These are phyloP conservation scores for Acheta domesticus DNA, from an alignment of 2,888 invertebrate genomes.

Conservation along the genomic window DNA sequence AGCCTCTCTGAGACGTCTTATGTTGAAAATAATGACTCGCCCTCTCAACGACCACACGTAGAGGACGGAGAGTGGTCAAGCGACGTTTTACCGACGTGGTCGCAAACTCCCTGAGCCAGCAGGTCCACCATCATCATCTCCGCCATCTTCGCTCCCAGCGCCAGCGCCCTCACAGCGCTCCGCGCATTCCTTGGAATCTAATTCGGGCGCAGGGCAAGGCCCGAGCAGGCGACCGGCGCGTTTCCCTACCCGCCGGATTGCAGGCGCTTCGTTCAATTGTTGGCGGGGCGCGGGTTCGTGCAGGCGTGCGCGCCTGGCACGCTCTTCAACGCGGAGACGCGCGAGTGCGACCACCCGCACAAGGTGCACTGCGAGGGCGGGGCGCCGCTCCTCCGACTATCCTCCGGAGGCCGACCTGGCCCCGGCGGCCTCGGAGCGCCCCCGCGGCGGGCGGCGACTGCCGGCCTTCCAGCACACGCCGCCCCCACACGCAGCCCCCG, in stretches of 20 bases:
- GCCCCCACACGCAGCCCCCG: too few species aligned
- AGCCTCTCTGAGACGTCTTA: too few species aligned
- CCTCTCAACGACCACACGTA: too few species aligned
- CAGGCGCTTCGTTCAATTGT: constrained; percentile 63
- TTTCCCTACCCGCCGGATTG: constrained; percentile 61
- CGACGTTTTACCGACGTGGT: too few species aligned
- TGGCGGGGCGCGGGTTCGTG: constrained; percentile 60
- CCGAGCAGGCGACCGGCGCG: constrained; percentile 53
- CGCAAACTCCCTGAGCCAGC: too few species aligned
- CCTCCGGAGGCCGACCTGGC: background rate
- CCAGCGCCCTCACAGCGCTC: too few species aligned
- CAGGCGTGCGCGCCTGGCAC: constrained; percentile 65
- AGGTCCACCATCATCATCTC: too few species aligned
- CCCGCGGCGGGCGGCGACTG: constrained; percentile 56
- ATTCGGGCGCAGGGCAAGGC: constrained; percentile 42
- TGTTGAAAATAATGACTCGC: too few species aligned
- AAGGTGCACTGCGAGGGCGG: constrained; percentile 55
- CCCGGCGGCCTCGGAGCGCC: constrained; percentile 42
- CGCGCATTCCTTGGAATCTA: too few species aligned
- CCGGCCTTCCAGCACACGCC: background rate
- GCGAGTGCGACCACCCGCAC: constrained; percentile 61
- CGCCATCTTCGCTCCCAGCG: too few species aligned
- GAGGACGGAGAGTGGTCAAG: too few species aligned
- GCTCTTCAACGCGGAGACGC: constrained; percentile 58
- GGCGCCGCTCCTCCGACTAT: background rate